These are phyloP conservation scores for Melipona beecheii DNA, from an alignment of 2,888 invertebrate species.

Conservation along the genomic window DNA sequence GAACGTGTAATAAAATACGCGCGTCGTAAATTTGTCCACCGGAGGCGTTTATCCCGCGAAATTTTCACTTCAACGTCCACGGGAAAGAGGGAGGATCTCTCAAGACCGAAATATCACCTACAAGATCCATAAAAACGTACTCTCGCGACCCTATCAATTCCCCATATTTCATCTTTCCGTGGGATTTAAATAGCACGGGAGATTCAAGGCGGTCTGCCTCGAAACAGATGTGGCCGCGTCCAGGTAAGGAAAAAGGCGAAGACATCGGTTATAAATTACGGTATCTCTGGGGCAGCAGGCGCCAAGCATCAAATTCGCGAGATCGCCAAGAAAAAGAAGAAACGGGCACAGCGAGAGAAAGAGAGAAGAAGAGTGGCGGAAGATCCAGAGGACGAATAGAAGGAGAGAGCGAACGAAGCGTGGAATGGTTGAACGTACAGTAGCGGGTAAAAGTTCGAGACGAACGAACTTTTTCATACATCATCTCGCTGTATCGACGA, in stretches of 20 bases:
- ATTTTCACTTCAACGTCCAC: neutral
- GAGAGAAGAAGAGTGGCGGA: neutral
- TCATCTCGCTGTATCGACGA: no score
- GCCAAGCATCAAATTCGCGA: slow-evolving; percentile 65
- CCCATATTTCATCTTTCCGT: neutral
- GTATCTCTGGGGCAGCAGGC: slow-evolving; percentile 61
- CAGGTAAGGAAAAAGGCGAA: slow-evolving; percentile 4
- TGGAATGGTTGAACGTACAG: neutral
- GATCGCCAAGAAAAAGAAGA: slow-evolving; percentile 33
- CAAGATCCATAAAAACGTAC: neutral
- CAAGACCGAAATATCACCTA: neutral
- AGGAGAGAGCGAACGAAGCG: slow-evolving; percentile 20
- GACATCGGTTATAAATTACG: slow-evolving; percentile 57
- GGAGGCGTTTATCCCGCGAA: neutral
- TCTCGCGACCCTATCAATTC: neutral
- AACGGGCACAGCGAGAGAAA: neutral
- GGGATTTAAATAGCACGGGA: slow-evolving; percentile 23
- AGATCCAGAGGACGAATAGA: slow-evolving; percentile 8
- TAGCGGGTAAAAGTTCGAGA: no score
- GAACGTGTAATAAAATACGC: neutral
- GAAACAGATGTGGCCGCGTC: slow-evolving; percentile 27
- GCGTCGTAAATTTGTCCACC: neutral
- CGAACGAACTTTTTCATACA: no score
- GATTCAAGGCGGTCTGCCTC: no score
- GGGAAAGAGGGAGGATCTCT: neutral